Evolutionary conservation across 2,888 invertebrate species (phyloP).

Genomic region (Diplazon laetatorius): DNA sequence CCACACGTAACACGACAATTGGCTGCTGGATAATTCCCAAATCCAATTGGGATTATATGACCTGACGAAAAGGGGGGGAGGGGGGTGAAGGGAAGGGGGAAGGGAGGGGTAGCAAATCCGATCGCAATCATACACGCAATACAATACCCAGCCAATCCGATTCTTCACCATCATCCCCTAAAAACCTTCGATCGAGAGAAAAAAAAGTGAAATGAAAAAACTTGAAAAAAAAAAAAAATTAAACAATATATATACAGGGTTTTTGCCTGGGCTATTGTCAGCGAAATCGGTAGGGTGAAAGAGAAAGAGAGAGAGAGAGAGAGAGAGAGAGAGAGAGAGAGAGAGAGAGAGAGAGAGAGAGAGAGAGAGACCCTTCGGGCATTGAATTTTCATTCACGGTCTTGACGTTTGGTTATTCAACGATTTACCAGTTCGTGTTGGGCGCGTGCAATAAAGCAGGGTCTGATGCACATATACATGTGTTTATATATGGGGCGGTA

Average conservation of each 20-base stretch:
- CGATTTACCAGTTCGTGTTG: constrained; percentile 33
- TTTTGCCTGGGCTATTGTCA: not conserved
- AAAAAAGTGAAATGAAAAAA: not conserved
- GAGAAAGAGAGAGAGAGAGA: too few species aligned
- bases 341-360: not conserved
- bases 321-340: too few species aligned
- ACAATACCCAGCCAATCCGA: not conserved
- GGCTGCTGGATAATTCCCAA: constrained; percentile 24
- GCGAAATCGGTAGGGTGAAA: too few species aligned
- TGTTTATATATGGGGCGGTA: too few species aligned
- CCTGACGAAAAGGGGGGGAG: constrained; percentile 33
- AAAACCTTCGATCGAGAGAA: constrained; percentile 1
- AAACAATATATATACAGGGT: not conserved
- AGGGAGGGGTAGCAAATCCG: constrained; percentile 35
- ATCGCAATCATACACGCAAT: constrained; percentile 17
- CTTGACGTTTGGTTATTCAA: not conserved
- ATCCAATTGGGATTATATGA: constrained; percentile 42
- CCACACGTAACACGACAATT: constrained; percentile 5
- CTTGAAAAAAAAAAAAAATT: too few species aligned
- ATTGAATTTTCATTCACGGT: constrained; percentile 31
- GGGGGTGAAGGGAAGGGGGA: too few species aligned
- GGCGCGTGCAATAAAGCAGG: constrained; percentile 38
- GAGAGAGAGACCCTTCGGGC: constrained; percentile 13
- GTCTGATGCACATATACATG: constrained; percentile 5
- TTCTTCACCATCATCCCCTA: constrained; percentile 22